Percentiles rank a stretch among this genome's conserved stretches.
phyloP scores from a whole-genome alignment of 2,797 vertebrate species.

The Lepilemur septentrionalis region DNA sequence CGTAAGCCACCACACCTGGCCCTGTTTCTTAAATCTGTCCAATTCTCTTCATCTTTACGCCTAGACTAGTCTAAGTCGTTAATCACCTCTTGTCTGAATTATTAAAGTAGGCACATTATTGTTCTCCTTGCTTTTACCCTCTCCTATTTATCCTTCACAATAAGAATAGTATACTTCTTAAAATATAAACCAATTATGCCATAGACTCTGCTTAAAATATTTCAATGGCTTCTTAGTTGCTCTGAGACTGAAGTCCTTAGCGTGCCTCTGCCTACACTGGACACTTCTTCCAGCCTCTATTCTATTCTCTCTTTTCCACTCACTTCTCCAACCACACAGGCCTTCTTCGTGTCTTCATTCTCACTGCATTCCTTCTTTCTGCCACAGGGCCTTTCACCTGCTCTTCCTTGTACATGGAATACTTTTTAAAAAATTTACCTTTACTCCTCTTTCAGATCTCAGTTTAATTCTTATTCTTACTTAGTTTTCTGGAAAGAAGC shows the following conservation, averaged over 20 bases:
- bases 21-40: background rate
- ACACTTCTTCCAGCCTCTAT: background rate
- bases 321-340: background rate
- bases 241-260: background rate
- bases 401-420: background rate
- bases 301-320: background rate
- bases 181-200: conserved; percentile 39
- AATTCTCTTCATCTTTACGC: background rate
- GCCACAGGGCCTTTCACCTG: background rate
- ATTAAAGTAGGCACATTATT: background rate
- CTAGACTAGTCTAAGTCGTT: background rate
- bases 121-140: background rate
- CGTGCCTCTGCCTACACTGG: background rate
- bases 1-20: too few species aligned
- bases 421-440: background rate
- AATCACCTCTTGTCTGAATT: background rate
- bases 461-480: conserved; percentile 7
- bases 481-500: background rate
- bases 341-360: background rate
- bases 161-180: background rate
- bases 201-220: background rate
- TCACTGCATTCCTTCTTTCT: background rate
- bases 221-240: background rate
- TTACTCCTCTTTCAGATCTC: background rate
- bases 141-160: background rate